Percentiles rank a stretch among this genome's conserved stretches.
These are phyloP conservation scores for Dolichoris vasculosae DNA, from an alignment of 1,140 invertebrate genomes.

Conservation along the genomic window DNA sequence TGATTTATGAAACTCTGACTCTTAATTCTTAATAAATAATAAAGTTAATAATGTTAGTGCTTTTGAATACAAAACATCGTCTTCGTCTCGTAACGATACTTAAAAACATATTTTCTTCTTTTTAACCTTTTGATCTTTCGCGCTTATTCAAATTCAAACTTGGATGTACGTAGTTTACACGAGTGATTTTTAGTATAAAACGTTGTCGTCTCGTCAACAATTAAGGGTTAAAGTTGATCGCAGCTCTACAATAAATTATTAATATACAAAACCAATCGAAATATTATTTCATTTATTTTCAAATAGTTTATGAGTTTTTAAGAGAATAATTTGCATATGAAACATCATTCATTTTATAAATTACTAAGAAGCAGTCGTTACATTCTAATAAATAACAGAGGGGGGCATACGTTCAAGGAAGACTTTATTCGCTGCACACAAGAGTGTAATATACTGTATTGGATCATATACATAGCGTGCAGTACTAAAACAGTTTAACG, in stretches of 20 bases:
- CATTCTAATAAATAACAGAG: conserved; percentile 36
- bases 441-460: conserved; percentile 31
- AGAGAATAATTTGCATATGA: conserved; percentile 19
- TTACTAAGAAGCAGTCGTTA: conserved; percentile 24
- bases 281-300: background rate
- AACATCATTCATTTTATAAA: conserved; percentile 16
- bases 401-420: conserved; percentile 29
- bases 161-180: background rate
- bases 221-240: conserved; percentile 9
- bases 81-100: background rate
- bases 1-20: background rate
- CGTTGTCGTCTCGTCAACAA: background rate
- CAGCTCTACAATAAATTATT: background rate
- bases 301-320: background rate
- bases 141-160: background rate
- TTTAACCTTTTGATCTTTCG: background rate
- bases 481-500: conserved; percentile 39
- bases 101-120: background rate
- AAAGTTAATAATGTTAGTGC: background rate
- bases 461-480: conserved; percentile 36
- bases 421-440: background rate
- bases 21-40: background rate
- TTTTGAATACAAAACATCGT: background rate
- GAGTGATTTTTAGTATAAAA: background rate
- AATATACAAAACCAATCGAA: background rate